Base-by-base conservation (phyloP, 2,113 vertebrate genomes). In the Chelonoidis abingdonii region DNA sequence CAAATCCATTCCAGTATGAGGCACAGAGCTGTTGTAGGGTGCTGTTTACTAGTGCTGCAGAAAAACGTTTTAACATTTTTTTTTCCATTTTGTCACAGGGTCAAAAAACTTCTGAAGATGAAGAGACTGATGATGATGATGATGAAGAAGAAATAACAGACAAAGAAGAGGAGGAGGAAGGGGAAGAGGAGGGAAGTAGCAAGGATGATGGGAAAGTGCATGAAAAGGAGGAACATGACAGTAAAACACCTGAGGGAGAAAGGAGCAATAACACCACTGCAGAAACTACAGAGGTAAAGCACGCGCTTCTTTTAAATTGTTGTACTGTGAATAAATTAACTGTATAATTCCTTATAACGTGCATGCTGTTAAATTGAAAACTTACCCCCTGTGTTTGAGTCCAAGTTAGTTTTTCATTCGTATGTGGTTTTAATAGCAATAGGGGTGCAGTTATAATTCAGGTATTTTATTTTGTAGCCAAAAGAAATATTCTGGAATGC, bases 61-160 rank as follows among this genome's bases (percentile, higher is more conserved):
- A 22, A 31, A 72, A 69, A 2, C 5, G 31, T 81, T 90, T 89
- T 87, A 87, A 87, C 90, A 35, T 4, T 92, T 11, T 95, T 93
- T 95, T 93, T 95, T 95, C 62, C 91, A 62, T 97, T 97, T 97
- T 97, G 47, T 96, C 87, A 93, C 93, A 98, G 98, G 93, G 95
- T 94, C 81, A 88, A 31, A 84, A 89, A 56, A 83, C 47, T 35
- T 95, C 22, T 84, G 93, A 97, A 89, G 84, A 56, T 59, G 96
- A 96, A 91, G 94, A 97, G 47, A 94, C 90, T 72, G 87, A 95
- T 93, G 84, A 92, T 57, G 89, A 62, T 29, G 13, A 17, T 12
- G 52, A n/a, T 54, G n/a, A 3, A 80, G 54, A 50, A 89, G 69
- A 59, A 47, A 22, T 29, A 75, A 2, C 8, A 59, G 69, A 92